A percentile compares a stretch with the other conserved stretches of the same genome.
phyloP scores from a whole-genome alignment of 2,797 vertebrate genomes.

The Lepus oiostolus region DNA sequence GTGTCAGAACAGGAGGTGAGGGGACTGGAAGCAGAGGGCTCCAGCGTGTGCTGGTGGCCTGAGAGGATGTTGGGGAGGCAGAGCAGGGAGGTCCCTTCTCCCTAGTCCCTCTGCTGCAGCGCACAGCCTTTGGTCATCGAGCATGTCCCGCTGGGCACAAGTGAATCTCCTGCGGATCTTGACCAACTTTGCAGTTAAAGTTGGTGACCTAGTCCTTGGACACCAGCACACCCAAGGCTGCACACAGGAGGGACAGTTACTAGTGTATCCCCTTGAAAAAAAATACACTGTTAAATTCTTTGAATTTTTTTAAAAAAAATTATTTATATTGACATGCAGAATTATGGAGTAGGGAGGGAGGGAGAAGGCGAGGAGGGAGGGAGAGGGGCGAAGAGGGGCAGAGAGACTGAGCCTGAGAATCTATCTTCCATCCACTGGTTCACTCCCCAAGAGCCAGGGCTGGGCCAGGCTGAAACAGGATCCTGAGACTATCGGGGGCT shows the following conservation, averaged over 20 bases:
- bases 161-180: neutral
- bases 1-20: neutral
- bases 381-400: no score
- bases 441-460: no score
- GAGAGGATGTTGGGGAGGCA: neutral
- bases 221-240: no score
- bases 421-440: no score
- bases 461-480: no score
- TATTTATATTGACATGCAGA: no score
- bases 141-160: fast-evolving
- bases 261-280: neutral
- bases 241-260: neutral
- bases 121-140: neutral
- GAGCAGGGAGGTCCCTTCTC: no score
- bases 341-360: no score
- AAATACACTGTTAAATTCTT: neutral
- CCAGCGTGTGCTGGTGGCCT: neutral
- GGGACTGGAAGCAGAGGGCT: neutral
- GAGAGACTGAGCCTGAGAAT: no score
- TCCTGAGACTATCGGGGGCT: no score
- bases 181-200: neutral
- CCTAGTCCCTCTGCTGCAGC: neutral
- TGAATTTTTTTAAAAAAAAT: no score
- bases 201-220: neutral
- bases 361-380: no score